A percentile compares a stretch with the other conserved stretches of the same genome.
These are phyloP conservation scores for Lagodon rhomboides DNA, from an alignment of 2,797 vertebrate species.

Conservation along the genomic window DNA sequence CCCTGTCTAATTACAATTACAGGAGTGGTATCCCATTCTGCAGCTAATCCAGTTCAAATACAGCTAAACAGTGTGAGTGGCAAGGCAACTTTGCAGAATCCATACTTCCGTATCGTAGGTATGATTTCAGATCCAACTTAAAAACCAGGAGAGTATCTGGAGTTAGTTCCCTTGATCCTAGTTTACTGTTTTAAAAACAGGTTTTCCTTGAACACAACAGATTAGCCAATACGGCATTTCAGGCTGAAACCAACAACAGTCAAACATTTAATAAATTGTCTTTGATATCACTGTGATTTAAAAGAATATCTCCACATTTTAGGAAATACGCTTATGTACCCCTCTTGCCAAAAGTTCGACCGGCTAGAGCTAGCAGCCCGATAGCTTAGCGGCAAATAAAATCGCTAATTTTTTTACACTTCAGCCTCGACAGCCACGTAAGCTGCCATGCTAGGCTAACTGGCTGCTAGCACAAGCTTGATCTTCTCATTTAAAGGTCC, in stretches of 20 bases:
- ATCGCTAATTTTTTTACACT: neutral
- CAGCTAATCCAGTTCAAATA: slow-evolving; percentile 32
- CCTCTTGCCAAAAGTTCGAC: slow-evolving; percentile 3
- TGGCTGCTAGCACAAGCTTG: neutral
- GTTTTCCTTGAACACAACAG: slow-evolving; percentile 5
- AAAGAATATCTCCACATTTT: slow-evolving; percentile 8
- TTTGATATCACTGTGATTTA: slow-evolving; percentile 26
- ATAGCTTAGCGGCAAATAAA: too few relatives aligned
- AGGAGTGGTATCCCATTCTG: slow-evolving; percentile 1
- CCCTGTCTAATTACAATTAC: slow-evolving; percentile 19
- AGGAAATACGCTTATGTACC: slow-evolving; percentile 12
- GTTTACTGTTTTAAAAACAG: neutral
- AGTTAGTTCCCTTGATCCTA: slow-evolving; percentile 8
- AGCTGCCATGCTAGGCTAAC: neutral
- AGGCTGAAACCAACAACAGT: slow-evolving; percentile 15
- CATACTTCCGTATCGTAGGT: slow-evolving; percentile 11
- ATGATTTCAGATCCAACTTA: slow-evolving; percentile 17
- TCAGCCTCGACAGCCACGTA: neutral
- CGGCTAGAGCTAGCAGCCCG: too few relatives aligned
- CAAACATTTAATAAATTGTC: slow-evolving; percentile 25
- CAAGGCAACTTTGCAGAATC: slow-evolving; percentile 38
- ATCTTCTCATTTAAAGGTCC: neutral
- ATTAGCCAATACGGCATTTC: slow-evolving; percentile 1
- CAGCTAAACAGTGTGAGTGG: slow-evolving; percentile 10
- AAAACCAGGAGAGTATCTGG: slow-evolving; percentile 3